phyloP scores from a whole-genome alignment of 2,113 vertebrate genomes.

The Thunnus maccoyii region DNA sequence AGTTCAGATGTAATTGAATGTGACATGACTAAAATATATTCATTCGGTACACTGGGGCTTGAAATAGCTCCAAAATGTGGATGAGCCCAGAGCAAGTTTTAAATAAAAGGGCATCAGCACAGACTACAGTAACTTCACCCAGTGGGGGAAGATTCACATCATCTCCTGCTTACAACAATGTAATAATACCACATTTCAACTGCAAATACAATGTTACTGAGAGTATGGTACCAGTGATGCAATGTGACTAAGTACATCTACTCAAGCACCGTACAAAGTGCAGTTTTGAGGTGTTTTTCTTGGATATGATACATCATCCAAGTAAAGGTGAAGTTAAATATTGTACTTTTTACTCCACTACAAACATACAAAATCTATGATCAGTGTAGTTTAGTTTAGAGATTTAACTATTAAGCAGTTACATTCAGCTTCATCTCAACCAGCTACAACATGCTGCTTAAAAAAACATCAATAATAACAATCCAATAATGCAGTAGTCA shows the following conservation, averaged over 20 bases:
- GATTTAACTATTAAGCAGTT: too few relatives aligned
- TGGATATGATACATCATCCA: too few relatives aligned
- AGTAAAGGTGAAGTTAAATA: background rate
- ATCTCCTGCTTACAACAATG: too few relatives aligned
- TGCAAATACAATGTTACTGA: background rate
- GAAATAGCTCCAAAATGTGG: slow-evolving; percentile 43
- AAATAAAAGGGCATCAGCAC: slow-evolving; percentile 34
- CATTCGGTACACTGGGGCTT: background rate
- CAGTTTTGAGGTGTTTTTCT: too few relatives aligned
- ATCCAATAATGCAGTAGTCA: too few relatives aligned
- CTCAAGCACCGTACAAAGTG: background rate
- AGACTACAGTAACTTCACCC: slow-evolving; percentile 10
- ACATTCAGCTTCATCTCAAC: too few relatives aligned
- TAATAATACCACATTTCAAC: background rate
- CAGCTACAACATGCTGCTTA: too few relatives aligned
- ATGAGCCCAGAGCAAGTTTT: slow-evolving; percentile 48
- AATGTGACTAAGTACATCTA: background rate
- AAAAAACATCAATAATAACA: too few relatives aligned
- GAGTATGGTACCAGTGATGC: background rate
- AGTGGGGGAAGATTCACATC: slow-evolving; percentile 10
- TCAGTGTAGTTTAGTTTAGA: too few relatives aligned
- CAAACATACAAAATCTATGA: too few relatives aligned
- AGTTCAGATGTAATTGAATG: slow-evolving; percentile 18
- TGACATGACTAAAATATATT: slow-evolving; percentile 37
- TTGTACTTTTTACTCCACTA: background rate